Percentiles rank a stretch among this genome's conserved stretches.
These are phyloP conservation scores for Pachydiplax longipennis DNA, from an alignment of 2,888 invertebrate genomes.

Conservation along the genomic window DNA sequence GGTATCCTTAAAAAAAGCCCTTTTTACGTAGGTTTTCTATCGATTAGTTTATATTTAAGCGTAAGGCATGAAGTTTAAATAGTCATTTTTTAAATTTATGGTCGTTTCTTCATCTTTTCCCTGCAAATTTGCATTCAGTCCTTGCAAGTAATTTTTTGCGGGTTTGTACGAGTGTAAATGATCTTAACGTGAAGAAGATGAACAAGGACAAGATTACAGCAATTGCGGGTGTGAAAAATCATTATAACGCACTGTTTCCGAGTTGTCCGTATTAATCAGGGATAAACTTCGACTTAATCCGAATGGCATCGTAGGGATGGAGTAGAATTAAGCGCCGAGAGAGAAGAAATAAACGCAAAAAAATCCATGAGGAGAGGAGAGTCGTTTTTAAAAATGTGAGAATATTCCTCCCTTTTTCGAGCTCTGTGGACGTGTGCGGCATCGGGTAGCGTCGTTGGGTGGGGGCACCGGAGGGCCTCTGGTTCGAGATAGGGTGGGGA, in stretches of 20 bases:
- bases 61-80: too few relatives aligned
- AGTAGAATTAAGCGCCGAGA: background rate
- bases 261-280: background rate
- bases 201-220: too few relatives aligned
- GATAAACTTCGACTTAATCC: background rate
- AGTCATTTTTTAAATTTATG: too few relatives aligned
- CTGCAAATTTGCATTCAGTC: too few relatives aligned
- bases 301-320: background rate
- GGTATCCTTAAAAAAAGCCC: too few relatives aligned
- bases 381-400: background rate
- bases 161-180: too few relatives aligned
- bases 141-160: too few relatives aligned
- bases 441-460: background rate
- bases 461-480: background rate
- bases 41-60: too few relatives aligned
- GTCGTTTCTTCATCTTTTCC: too few relatives aligned
- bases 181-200: too few relatives aligned
- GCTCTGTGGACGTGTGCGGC: background rate
- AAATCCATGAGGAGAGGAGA: background rate
- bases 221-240: too few relatives aligned
- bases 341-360: background rate
- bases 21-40: too few relatives aligned
- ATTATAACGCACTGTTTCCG: background rate
- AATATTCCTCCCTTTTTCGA: background rate
- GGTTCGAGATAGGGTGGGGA: background rate